These are phyloP conservation scores for Myotis lucifugus DNA, from an alignment of 2,113 vertebrate species.

Conservation along the genomic window DNA sequence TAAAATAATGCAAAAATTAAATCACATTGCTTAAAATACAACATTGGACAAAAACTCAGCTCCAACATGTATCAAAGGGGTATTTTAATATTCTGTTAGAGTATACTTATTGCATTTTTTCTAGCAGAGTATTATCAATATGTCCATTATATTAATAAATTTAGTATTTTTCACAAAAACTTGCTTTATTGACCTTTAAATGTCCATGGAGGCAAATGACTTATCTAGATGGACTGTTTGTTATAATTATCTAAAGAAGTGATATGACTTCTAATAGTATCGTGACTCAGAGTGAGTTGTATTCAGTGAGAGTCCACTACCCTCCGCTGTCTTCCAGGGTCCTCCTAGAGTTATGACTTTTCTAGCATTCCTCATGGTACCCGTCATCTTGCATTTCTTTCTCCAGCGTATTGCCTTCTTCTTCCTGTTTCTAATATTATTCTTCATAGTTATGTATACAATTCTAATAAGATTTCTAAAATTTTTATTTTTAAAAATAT, in stretches of 20 bases:
- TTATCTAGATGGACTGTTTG: not conserved
- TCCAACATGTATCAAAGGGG: not conserved
- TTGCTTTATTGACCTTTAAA: not conserved
- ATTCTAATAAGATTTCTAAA: not conserved
- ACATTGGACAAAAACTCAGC: not conserved
- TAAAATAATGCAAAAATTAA: not conserved
- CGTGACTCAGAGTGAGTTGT: not conserved
- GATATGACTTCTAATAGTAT: not conserved
- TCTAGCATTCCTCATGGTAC: not conserved
- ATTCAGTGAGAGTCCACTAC: not conserved
- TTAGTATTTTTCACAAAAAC: not conserved
- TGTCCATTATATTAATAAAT: not conserved
- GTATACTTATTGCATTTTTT: not conserved
- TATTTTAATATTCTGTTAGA: not conserved
- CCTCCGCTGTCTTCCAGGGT: not conserved
- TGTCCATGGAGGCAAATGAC: not conserved
- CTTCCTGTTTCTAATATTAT: not conserved
- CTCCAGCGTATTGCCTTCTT: not conserved
- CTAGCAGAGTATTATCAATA: not conserved
- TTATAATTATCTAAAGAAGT: not conserved
- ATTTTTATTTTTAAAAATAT: not conserved
- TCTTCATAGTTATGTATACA: not conserved
- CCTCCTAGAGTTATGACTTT: not conserved
- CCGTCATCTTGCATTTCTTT: not conserved
- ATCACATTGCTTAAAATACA: not conserved